A percentile compares a stretch with the other conserved stretches of the same genome.
Conservation (phyloP, 2,888 invertebrate genomes). For the Thecophora atra region DNA sequence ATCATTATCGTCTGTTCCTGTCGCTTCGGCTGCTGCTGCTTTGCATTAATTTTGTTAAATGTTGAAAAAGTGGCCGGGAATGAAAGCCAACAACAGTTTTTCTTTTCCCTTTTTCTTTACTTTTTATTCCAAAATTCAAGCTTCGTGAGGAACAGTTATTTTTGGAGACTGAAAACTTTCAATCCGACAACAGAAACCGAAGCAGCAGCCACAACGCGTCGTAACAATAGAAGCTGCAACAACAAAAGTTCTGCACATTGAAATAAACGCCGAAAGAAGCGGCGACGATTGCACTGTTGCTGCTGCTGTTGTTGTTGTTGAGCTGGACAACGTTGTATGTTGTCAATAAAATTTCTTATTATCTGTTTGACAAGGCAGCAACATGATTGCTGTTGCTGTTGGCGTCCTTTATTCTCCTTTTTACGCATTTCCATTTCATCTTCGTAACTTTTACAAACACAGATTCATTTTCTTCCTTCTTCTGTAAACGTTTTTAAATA, state of each 20-base stretch:
- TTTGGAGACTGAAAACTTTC: too few relatives aligned
- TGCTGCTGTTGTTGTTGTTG: slow-evolving; percentile 7
- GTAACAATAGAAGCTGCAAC: too few relatives aligned
- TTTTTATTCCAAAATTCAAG: too few relatives aligned
- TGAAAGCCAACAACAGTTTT: not conserved
- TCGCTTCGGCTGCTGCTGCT: not conserved
- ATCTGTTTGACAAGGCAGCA: slow-evolving; percentile 50
- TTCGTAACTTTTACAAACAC: not conserved
- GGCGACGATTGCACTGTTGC: not conserved
- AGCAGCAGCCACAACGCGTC: too few relatives aligned
- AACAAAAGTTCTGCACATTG: not conserved
- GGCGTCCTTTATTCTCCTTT: not conserved
- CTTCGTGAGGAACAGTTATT: too few relatives aligned
- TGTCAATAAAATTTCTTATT: slow-evolving; percentile 52
- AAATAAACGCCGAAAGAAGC: not conserved
- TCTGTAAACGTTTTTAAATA: not conserved
- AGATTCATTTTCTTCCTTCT: too few relatives aligned
- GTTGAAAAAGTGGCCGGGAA: too few relatives aligned
- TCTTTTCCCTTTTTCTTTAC: not conserved
- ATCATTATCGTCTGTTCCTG: not conserved
- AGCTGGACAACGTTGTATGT: slow-evolving; percentile 4
- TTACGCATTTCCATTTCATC: not conserved
- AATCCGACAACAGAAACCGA: too few relatives aligned
- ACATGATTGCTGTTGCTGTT: slow-evolving; percentile 18
- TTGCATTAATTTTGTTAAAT: not conserved